Evolutionary conservation across 2,888 invertebrate genomes (phyloP).

Genomic region (Escarpia spicata): DNA sequence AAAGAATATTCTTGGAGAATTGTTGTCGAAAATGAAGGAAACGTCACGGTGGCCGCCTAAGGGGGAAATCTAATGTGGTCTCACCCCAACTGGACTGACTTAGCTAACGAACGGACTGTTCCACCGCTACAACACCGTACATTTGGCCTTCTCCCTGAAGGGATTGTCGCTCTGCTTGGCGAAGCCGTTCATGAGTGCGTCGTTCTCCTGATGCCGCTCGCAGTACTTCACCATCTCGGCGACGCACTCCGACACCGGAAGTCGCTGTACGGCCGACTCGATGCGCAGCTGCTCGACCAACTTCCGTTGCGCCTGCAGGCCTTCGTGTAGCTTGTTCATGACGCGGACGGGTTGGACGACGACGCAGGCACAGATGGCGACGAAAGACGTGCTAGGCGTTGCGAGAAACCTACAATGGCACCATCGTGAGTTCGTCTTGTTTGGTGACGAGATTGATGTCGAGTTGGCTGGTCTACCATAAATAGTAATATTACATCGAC

Average conservation of each 20-base stretch:
- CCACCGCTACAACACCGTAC: conserved; percentile 61
- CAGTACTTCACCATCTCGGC: conserved; percentile 47
- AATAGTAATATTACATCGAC: too few relatives aligned
- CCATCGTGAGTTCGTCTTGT: not conserved
- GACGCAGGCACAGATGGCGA: not conserved
- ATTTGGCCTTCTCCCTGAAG: conserved; percentile 48
- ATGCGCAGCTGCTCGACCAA: conserved; percentile 47
- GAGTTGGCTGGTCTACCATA: too few relatives aligned
- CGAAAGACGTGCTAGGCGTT: not conserved
- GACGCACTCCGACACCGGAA: conserved; percentile 47
- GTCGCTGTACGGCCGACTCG: conserved; percentile 44
- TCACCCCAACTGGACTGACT: not conserved
- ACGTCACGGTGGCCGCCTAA: too few relatives aligned
- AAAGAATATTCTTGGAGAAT: too few relatives aligned
- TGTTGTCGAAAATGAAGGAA: too few relatives aligned
- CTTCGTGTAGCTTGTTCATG: conserved; percentile 64
- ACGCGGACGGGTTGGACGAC: not conserved
- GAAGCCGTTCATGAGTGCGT: conserved; percentile 48
- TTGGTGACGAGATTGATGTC: not conserved
- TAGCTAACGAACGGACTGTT: not conserved
- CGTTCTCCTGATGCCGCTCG: conserved; percentile 44
- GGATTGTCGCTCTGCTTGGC: conserved; percentile 48
- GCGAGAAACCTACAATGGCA: not conserved
- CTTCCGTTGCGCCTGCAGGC: conserved; percentile 47
- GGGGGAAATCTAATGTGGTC: too few relatives aligned